Base-by-base conservation (phyloP, 2,888 invertebrate genomes). In the Bimastos eiseni region DNA sequence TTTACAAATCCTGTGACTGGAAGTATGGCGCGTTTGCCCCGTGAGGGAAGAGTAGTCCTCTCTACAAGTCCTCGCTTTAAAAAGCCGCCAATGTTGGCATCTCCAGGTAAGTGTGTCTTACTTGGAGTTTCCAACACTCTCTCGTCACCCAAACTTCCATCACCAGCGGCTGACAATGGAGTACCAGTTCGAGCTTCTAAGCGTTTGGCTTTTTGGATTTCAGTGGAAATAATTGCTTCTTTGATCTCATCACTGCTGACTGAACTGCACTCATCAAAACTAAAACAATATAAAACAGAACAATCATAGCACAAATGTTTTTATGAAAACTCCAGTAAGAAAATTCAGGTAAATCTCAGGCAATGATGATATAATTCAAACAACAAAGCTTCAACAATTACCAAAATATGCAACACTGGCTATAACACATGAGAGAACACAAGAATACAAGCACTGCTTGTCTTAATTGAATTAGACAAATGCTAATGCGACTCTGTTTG, bases 231-330 rank as follows among this genome's bases (percentile, higher is more conserved):
- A 8, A 70, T 70, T n/a, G 70, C 70, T 70, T 70, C 70, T 70
- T 70, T 70, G 70, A 70, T 70, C 8, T 70, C 70, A 70, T 70
- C 70, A 70, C 70, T 70, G 13, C 70, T 70, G 30, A 70, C 70
- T 70, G 70, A 70, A 70, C 70, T 70, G 70, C 30, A 70, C n/a
- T 70, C 70, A 70, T 70, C 70, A 70, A 70, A 70, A 70, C 70
- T 70, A 70, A 70, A 70, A 70, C 70, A 70, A 70, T n/a, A 70
- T 8, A 70, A 70, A 70, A n/a, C n/a, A 70, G n/a, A 70, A 70
- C 70, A 70, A 70, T n/a, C 70, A 70, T 6, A n/a, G 13, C n/a
- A n/a, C 0, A 70, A 70, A 70, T 55, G 4, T 55, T 55, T 70
- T n/a, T 11, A 70, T 70, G n/a, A 70, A 70, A n/a, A 70, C n/a